These are phyloP conservation scores for Miichthys miiuy DNA, from an alignment of 2,797 vertebrate species.

Conservation along the genomic window DNA sequence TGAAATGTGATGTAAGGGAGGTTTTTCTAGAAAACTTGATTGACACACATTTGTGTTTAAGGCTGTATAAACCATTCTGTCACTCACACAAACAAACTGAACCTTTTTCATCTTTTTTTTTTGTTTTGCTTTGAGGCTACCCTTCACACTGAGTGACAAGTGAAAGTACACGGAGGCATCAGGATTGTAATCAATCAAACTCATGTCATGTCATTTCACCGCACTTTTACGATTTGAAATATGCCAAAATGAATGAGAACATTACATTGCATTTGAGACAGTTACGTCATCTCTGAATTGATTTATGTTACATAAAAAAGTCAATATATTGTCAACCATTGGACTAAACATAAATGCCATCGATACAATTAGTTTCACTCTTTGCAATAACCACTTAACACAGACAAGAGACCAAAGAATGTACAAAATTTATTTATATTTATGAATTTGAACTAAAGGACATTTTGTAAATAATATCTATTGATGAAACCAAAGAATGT, in stretches of 20 bases:
- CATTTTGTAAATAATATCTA: conserved; percentile 78
- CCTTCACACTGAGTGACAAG: conserved; percentile 6
- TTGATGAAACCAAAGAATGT: conserved; percentile 66
- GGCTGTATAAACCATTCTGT: conserved; percentile 31
- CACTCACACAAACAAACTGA: conserved; percentile 28
- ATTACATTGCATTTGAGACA: not conserved
- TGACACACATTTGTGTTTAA: conserved; percentile 35
- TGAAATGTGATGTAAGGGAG: conserved; percentile 30
- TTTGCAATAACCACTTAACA: conserved; percentile 72
- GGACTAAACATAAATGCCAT: conserved; percentile 1
- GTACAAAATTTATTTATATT: conserved; percentile 83
- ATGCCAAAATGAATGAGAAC: conserved; percentile 4
- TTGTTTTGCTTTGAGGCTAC: conserved; percentile 28
- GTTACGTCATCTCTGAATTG: not conserved
- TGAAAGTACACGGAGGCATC: not conserved
- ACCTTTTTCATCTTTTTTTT: not conserved
- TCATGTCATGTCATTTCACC: not conserved
- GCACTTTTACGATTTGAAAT: not conserved
- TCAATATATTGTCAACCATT: conserved; percentile 6
- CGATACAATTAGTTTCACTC: not conserved
- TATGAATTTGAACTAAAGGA: conserved; percentile 74
- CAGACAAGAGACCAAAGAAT: conserved; percentile 78
- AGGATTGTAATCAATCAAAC: conserved; percentile 9
- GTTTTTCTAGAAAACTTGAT: conserved; percentile 48
- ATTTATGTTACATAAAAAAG: not conserved